Percentiles rank a stretch among this genome's conserved stretches.
Conservation (phyloP, 2,888 invertebrate genomes). For the Limenitis camilla region DNA sequence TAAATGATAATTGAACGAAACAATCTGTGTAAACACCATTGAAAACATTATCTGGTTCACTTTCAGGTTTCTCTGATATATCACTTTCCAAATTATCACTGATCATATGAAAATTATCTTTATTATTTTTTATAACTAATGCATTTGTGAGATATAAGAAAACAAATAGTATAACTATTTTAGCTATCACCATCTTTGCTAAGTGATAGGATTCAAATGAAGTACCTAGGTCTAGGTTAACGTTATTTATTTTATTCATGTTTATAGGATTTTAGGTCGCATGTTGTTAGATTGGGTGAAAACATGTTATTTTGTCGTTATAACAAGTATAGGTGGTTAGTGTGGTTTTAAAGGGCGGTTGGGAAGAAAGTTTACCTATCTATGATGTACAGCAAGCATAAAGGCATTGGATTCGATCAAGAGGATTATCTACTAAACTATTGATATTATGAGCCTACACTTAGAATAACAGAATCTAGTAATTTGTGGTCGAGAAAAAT, state of each 20-base stretch:
- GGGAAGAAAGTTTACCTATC: constrained; percentile 5
- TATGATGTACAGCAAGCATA: too few relatives aligned
- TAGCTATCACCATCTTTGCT: constrained; percentile 39
- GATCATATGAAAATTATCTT: constrained; percentile 14
- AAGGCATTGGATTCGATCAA: too few relatives aligned
- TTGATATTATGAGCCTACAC: too few relatives aligned
- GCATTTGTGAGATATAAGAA: constrained; percentile 30
- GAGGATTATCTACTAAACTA: too few relatives aligned
- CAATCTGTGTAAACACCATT: constrained; percentile 73
- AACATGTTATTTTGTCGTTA: constrained; percentile 41
- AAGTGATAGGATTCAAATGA: constrained; percentile 41
- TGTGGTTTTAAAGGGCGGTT: constrained; percentile 11
- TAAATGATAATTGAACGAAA: constrained; percentile 69
- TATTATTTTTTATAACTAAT: constrained; percentile 25
- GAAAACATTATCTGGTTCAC: constrained; percentile 50
- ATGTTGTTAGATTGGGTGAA: constrained; percentile 45
- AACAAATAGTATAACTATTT: constrained; percentile 30
- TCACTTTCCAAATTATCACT: constrained; percentile 23
- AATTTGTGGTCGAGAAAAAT: too few relatives aligned
- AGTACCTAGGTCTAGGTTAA: constrained; percentile 31
- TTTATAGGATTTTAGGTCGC: constrained; percentile 58
- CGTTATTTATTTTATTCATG: constrained; percentile 58
- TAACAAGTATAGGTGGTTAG: background rate
- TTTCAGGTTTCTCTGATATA: constrained; percentile 9
- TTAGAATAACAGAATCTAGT: too few relatives aligned